Conservation (phyloP, 2,113 vertebrate species). For the Telmatochromis brichardi region DNA sequence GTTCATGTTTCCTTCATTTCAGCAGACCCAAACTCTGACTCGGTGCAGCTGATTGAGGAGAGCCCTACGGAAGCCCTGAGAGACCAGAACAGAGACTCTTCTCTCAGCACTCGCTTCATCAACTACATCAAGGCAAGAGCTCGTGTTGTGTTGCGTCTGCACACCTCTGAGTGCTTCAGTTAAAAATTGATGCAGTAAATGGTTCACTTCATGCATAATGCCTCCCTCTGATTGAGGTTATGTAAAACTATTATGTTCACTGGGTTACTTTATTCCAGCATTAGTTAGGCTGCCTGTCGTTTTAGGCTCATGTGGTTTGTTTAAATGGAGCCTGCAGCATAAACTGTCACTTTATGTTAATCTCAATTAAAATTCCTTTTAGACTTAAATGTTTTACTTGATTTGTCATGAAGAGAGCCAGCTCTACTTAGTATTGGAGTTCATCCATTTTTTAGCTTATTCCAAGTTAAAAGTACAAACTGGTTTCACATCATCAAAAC, state of each 20-base stretch:
- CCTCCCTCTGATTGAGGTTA: background rate
- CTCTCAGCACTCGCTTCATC: constrained; percentile 75
- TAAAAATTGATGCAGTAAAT: background rate
- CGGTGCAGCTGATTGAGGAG: constrained; percentile 58
- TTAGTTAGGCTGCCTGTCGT: background rate
- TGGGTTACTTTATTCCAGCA: background rate
- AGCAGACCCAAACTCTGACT: constrained; percentile 73
- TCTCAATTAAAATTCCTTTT: background rate
- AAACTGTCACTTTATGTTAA: background rate
- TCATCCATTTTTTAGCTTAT: background rate
- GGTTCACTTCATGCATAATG: background rate
- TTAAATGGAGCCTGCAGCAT: background rate
- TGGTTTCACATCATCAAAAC: background rate
- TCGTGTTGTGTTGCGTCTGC: background rate
- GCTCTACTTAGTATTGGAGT: background rate
- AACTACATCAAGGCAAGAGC: constrained; percentile 83
- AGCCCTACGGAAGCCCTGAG: constrained; percentile 70
- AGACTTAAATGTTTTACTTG: background rate
- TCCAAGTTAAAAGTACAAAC: background rate
- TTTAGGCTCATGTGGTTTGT: background rate
- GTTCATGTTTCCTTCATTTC: background rate
- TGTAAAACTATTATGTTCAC: background rate
- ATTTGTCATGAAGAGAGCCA: background rate
- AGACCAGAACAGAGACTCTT: constrained; percentile 66
- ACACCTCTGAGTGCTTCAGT: background rate